Conservation (phyloP, 2,797 vertebrate genomes). For the Bovichtus diacanthus region DNA sequence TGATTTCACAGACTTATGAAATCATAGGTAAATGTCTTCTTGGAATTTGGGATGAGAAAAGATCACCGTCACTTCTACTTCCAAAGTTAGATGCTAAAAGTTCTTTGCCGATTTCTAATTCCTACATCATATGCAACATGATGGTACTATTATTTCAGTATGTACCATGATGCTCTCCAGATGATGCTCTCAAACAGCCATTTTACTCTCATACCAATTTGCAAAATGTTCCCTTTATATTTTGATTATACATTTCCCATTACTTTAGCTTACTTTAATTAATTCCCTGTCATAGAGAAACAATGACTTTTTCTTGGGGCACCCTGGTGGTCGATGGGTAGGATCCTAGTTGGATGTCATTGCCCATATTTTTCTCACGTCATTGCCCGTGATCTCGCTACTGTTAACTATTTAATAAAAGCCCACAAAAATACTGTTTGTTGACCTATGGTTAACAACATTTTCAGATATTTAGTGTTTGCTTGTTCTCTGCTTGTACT, state of each 20-base stretch:
- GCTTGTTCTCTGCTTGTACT: neutral
- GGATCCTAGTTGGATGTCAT: neutral
- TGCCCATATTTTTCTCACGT: neutral
- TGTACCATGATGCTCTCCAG: too few relatives aligned
- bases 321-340: neutral
- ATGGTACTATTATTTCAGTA: neutral
- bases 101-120: neutral
- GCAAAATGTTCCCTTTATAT: neutral
- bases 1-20: constrained; percentile 44
- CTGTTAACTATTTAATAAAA: neutral
- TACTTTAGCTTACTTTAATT: neutral
- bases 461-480: neutral
- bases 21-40: constrained; percentile 23
- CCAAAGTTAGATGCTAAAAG: neutral
- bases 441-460: neutral
- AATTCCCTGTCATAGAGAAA: neutral
- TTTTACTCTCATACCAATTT: neutral
- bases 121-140: neutral
- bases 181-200: neutral
- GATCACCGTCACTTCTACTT: constrained; percentile 21
- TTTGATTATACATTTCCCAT: neutral
- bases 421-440: neutral
- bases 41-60: constrained; percentile 22
- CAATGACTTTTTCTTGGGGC: neutral
- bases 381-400: neutral